These are phyloP conservation scores for Aselliscus stoliczkanus DNA, from an alignment of 2,797 vertebrate species.

Conservation along the genomic window DNA sequence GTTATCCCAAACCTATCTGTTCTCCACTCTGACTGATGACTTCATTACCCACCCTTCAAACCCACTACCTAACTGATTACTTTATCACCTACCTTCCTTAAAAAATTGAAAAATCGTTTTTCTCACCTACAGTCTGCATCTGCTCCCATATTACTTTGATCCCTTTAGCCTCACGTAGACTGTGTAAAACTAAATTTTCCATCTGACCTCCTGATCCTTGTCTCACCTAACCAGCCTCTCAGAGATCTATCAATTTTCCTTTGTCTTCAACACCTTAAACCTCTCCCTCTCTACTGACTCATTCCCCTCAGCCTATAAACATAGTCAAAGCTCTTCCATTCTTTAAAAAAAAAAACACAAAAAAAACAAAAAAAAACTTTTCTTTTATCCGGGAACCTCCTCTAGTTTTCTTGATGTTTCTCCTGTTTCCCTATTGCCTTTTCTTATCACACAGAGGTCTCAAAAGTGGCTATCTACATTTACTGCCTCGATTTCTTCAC, in stretches of 20 bases:
- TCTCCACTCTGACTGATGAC: neutral
- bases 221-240: neutral
- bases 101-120: constrained; percentile 7
- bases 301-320: neutral
- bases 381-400: neutral
- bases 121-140: neutral
- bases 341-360: neutral
- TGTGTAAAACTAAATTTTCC: neutral
- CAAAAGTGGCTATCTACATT: neutral
- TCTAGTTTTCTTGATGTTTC: neutral
- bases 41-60: neutral
- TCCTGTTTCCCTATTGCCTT: neutral
- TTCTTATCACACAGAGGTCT: neutral
- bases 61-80: neutral
- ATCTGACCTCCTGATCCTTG: neutral
- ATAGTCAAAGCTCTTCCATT: neutral
- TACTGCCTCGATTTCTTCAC: neutral
- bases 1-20: neutral
- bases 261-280: neutral
- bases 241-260: neutral
- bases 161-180: neutral
- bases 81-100: neutral
- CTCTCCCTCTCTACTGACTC: neutral
- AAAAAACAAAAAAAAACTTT: neutral
- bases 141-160: neutral